Evolutionary conservation across 2,888 invertebrate species (phyloP).

Genomic region (Tribolium freemani): DNA sequence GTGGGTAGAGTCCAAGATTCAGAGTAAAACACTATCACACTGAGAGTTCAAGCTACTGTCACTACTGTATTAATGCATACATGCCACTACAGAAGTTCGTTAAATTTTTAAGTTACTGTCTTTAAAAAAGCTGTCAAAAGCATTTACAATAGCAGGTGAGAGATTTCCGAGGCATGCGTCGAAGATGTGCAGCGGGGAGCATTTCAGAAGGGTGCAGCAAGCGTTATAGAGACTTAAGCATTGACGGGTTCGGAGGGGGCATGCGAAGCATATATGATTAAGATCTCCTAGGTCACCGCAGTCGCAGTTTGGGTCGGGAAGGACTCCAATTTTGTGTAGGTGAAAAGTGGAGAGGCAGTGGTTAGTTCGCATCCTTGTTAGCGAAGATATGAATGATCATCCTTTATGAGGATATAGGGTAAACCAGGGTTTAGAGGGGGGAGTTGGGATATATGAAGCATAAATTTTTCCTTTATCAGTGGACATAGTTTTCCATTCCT

Average conservation of each 20-base stretch:
- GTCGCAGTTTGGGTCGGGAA: neutral
- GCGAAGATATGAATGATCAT: too few species aligned
- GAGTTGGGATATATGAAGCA: neutral
- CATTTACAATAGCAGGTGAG: neutral
- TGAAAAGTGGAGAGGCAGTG: neutral
- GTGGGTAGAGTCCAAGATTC: too few species aligned
- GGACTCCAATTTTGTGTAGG: neutral
- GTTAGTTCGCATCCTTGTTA: neutral
- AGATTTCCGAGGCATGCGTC: neutral
- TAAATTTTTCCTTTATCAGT: neutral
- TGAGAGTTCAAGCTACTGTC: neutral
- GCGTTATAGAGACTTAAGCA: neutral
- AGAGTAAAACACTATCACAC: too few species aligned
- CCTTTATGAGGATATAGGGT: neutral
- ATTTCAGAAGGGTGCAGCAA: too few species aligned
- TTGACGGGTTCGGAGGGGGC: neutral
- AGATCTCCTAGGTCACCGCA: neutral
- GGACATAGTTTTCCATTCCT: neutral
- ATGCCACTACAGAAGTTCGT: too few species aligned
- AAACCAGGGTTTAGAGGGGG: neutral
- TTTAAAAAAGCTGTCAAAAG: neutral
- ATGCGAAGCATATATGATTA: neutral
- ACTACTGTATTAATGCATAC: neutral
- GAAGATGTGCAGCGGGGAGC: neutral
- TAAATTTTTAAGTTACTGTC: neutral